A percentile compares a stretch with the other conserved stretches of the same genome.
Conservation (phyloP, 2,797 vertebrate species). For the Chelonia mydas region DNA sequence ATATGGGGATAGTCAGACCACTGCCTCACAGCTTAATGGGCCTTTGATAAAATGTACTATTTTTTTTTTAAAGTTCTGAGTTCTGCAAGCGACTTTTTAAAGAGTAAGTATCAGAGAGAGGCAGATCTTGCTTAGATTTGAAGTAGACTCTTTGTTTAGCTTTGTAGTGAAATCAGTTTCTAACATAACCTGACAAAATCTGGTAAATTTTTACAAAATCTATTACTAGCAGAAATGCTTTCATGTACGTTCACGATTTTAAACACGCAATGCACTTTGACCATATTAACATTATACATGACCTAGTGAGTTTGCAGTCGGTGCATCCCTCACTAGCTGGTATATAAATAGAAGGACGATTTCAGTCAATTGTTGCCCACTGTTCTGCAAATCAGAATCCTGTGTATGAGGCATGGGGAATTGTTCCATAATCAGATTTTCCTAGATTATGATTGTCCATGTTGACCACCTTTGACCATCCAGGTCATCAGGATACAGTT, state of each 20-base stretch:
- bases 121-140: background rate
- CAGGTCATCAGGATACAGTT: background rate
- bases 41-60: background rate
- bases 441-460: background rate
- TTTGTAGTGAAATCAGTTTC: slow-evolving; percentile 62
- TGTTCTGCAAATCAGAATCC: background rate
- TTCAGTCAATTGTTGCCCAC: background rate
- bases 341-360: background rate
- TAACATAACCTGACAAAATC: slow-evolving; percentile 34
- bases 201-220: slow-evolving; percentile 14
- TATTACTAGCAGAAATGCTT: background rate
- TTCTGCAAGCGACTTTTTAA: slow-evolving; percentile 3
- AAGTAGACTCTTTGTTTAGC: slow-evolving; percentile 30
- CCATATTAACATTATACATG: background rate
- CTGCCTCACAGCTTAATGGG: slow-evolving; percentile 37
- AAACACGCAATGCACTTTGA: background rate
- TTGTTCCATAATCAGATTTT: background rate
- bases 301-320: fast-evolving
- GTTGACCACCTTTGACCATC: background rate
- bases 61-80: background rate
- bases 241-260: background rate
- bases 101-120: slow-evolving; percentile 15
- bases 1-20: slow-evolving; percentile 35
- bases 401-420: background rate
- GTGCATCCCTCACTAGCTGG: background rate